These are phyloP conservation scores for Guaruba guarouba DNA, from an alignment of 2,113 vertebrate genomes.

Conservation along the genomic window DNA sequence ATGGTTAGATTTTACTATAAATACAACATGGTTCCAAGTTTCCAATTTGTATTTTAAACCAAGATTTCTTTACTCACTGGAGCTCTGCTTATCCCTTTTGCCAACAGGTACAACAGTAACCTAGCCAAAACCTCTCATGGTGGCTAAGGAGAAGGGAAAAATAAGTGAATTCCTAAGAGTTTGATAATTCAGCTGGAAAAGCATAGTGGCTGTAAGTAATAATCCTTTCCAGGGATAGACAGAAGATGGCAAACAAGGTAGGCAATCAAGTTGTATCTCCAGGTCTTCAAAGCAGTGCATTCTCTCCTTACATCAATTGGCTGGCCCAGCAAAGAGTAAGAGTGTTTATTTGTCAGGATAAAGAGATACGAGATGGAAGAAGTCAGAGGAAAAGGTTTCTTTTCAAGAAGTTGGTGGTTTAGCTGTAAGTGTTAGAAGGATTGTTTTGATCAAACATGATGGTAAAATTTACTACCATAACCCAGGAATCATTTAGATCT, in stretches of 20 bases:
- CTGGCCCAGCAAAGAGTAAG: not conserved
- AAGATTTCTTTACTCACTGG: not conserved
- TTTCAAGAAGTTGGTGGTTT: not conserved
- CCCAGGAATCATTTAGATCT: not conserved
- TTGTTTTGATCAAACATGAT: not conserved
- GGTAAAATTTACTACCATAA: not conserved
- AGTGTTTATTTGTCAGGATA: not conserved
- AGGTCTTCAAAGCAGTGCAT: not conserved
- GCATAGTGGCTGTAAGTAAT: not conserved
- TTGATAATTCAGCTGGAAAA: not conserved
- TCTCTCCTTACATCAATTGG: not conserved
- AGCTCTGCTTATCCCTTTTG: not conserved
- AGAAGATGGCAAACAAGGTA: not conserved
- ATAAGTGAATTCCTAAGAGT: not conserved
- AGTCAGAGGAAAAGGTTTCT: not conserved
- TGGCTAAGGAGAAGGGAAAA: not conserved
- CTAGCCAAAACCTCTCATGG: not conserved
- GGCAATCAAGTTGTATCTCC: not conserved
- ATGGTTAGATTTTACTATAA: not conserved
- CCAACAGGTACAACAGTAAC: not conserved
- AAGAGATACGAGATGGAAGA: not conserved
- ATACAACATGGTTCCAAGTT: not conserved
- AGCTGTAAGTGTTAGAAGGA: not conserved
- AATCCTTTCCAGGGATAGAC: not conserved
- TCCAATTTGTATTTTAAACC: not conserved